Conservation (phyloP, 2,797 vertebrate genomes). For the Halcyon badia region DNA sequence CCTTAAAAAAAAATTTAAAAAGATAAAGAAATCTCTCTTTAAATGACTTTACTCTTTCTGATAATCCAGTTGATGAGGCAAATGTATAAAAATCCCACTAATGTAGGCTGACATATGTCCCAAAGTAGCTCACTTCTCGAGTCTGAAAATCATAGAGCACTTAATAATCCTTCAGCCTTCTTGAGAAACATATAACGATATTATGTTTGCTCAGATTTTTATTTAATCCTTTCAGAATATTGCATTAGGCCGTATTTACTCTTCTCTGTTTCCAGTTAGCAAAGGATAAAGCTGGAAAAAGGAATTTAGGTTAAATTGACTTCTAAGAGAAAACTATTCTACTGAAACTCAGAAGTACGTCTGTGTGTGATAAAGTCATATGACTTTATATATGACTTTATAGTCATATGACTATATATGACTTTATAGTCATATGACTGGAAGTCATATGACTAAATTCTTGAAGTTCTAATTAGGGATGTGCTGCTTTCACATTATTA, state of each 20-base stretch:
- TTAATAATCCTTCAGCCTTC: constrained; percentile 63
- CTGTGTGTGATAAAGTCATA: not conserved
- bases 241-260: constrained; percentile 57
- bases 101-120: constrained; percentile 53
- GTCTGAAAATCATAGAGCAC: constrained; percentile 36
- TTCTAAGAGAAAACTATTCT: not conserved
- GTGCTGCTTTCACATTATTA: not conserved
- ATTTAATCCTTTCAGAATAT: constrained; percentile 69
- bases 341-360: not conserved
- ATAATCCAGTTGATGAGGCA: constrained; percentile 57
- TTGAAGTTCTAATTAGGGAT: not conserved
- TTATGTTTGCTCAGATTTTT: constrained; percentile 60
- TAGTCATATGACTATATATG: too few relatives aligned
- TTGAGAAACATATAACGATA: constrained; percentile 34
- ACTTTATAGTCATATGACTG: not conserved
- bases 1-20: not conserved
- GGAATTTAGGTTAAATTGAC: not conserved
- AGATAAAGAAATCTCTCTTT: not conserved
- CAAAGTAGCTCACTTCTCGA: constrained; percentile 32
- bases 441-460: not conserved
- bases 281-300: constrained; percentile 5
- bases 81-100: constrained; percentile 53
- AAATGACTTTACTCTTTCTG: constrained; percentile 36
- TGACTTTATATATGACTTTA: too few relatives aligned
- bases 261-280: constrained; percentile 20